Evolutionary conservation across 2,888 invertebrate genomes (phyloP), one percentile per base, ranked within the genome.

Genomic region (Cylloceria caligata): DNA sequence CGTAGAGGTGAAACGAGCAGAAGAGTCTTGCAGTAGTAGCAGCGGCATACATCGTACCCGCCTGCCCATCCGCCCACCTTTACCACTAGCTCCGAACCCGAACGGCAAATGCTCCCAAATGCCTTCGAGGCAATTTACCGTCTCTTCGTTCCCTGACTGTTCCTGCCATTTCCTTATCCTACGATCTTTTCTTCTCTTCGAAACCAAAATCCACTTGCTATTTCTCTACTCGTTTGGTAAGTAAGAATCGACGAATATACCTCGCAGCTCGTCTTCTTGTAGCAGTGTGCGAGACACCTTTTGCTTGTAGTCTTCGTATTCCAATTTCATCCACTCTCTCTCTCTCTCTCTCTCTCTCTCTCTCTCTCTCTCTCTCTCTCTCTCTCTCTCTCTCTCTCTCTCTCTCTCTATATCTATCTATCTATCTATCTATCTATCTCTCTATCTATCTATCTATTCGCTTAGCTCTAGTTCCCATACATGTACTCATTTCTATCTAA

Each of bases 71-170:
- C 79, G 72, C 45, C 30, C 3, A 71, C 75, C 68, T 72, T 39
- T 21, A 76, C 75, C 62, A 79, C 79, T 82, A 36, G 64, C 62
- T 75, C 27, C 72, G 21, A 11, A 52, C 73, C 19, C 52, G 36
- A 24, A 67, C 42, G 69, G 74, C 84, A 85, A 86, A 86, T 86
- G 85, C 84, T 79, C 27, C 21, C 74, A 76, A 85, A 80, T 77
- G 79, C 84, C 85, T 88, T 86, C 84, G 86, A 74, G 75, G 73
- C 86, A 86, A 88, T 88, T 87, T 88, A 86, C 79, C 85, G 72
- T 72, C 76, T 72, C 36, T 36, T 21, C 19, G 36, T 36, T 62
- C 19, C 21, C 60, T 21, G 19, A 62, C 36, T 19, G 19, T 62
- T 36, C 69, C 62, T 19, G 65, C 49, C 16, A 45, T 13, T 76